Base-by-base conservation (phyloP, 2,888 invertebrate genomes). In the Seira musarum region DNA sequence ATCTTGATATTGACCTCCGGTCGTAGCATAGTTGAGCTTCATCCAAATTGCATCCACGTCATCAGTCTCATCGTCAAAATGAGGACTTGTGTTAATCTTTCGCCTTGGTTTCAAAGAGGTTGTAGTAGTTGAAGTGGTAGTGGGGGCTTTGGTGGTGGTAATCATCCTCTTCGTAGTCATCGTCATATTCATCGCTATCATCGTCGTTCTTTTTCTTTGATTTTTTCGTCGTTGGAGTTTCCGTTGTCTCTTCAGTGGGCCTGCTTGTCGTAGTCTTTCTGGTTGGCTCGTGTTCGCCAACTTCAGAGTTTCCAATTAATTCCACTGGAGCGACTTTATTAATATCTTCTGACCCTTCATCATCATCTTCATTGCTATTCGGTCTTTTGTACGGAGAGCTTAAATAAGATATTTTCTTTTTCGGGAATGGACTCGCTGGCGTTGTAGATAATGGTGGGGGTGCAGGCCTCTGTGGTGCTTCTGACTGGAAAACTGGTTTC, bases 21-120 rank as follows among this genome's bases (percentile, higher is more conserved):
- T 81, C 2, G 81, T 73, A 2, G 77, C 81, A 63, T 65, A 77
- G 35, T 77, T 68, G 19, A 77, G 60, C 40, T 81, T 81, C n/a
- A 77, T 64, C 77, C 77, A 77, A 10, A 67, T 64, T 40, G 77
- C 73, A 61, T 66, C 24, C 2, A 68, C 57, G n/a, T 68, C 72
- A 5, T 77, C 73, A 5, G 8, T 69, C 21, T 81, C 81, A 30
- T 81, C 81, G 64, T 81, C 81, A 35, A 72, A 24, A 64, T 40
- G 49, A 25, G 21, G 30, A 21, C 25, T n/a, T n/a, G n/a, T n/a
- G n/a, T n/a, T n/a, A n/a, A n/a, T n/a, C n/a, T 19, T 19, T 19
- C 35, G 60, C 65, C 13, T 8, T 49, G 30, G 10, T 76, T 73
- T 30, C 15, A 25, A 68, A 22, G 25, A 25, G 21, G 6, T 24